Percentiles rank a stretch among this genome's conserved stretches.
Evolutionary conservation across 2,113 vertebrate species (phyloP).

Genomic region (Brachionichthys hirsutus): DNA sequence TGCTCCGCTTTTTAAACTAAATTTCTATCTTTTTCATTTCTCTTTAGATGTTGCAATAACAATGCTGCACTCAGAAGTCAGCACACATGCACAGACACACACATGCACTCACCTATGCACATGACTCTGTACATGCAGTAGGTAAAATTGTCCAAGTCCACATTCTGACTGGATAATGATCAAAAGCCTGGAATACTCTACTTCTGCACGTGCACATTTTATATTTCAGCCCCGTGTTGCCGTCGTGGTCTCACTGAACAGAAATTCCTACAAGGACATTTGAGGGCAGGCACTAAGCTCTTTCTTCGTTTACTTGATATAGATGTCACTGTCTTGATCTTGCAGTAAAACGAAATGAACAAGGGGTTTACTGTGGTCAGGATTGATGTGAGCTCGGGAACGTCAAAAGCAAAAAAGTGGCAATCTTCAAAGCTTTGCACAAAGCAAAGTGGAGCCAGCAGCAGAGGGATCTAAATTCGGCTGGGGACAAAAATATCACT

Average conservation of each 20-base stretch:
- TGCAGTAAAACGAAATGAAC: neutral
- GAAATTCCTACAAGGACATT: constrained; percentile 7
- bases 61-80: neutral
- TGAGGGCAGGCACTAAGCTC: neutral
- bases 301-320: constrained; percentile 2
- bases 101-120: too few relatives aligned
- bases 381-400: neutral
- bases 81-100: neutral
- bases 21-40: too few relatives aligned
- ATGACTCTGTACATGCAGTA: neutral
- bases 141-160: constrained; percentile 3
- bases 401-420: neutral
- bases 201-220: constrained; percentile 23
- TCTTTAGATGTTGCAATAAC: too few relatives aligned
- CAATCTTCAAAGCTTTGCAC: neutral
- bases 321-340: constrained; percentile 6
- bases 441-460: constrained; percentile 8
- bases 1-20: neutral
- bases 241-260: neutral
- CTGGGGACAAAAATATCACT: constrained; percentile 11
- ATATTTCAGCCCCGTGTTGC: constrained; percentile 7
- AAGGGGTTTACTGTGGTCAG: neutral
- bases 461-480: too few relatives aligned
- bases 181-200: constrained; percentile 14
- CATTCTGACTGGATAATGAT: constrained; percentile 32